Evolutionary conservation across 2,113 vertebrate genomes (phyloP).

Genomic region (zebrafish (Danio rerio)): DNA sequence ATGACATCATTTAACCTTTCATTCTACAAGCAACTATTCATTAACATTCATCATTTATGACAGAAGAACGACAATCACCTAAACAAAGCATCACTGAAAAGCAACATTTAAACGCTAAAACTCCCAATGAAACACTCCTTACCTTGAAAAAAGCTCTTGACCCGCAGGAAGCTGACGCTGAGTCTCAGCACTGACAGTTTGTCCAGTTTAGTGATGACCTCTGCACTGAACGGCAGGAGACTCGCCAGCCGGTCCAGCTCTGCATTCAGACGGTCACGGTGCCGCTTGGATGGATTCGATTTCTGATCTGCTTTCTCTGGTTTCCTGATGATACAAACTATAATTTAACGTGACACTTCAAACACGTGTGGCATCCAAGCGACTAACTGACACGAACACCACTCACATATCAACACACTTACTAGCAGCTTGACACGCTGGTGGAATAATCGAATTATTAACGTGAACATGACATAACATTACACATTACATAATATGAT

Average conservation of each 20-base stretch:
- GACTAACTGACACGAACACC: neutral
- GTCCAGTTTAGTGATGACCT: conserved; percentile 84
- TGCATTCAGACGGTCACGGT: conserved; percentile 84
- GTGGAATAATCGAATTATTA: neutral
- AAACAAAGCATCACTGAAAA: too few relatives aligned
- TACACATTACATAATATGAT: neutral
- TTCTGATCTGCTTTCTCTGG: conserved; percentile 76
- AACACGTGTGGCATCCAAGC: neutral
- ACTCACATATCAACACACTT: neutral
- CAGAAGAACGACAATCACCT: too few relatives aligned
- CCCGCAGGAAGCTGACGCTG: conserved; percentile 83
- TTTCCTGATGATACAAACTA: conserved; percentile 70
- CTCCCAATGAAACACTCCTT: neutral
- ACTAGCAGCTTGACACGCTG: neutral
- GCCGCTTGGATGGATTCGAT: conserved; percentile 85
- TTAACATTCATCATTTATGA: too few relatives aligned
- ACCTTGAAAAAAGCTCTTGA: conserved; percentile 63
- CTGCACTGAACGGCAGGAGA: conserved; percentile 81
- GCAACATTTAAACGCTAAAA: too few relatives aligned
- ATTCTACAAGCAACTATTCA: too few relatives aligned
- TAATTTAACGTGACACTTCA: neutral
- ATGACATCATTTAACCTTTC: too few relatives aligned
- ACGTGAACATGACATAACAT: neutral
- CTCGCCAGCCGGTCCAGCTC: conserved; percentile 85
- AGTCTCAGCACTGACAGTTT: conserved; percentile 86